Conservation (phyloP, 2,797 vertebrate genomes). For the Sebastes steindachneri region DNA sequence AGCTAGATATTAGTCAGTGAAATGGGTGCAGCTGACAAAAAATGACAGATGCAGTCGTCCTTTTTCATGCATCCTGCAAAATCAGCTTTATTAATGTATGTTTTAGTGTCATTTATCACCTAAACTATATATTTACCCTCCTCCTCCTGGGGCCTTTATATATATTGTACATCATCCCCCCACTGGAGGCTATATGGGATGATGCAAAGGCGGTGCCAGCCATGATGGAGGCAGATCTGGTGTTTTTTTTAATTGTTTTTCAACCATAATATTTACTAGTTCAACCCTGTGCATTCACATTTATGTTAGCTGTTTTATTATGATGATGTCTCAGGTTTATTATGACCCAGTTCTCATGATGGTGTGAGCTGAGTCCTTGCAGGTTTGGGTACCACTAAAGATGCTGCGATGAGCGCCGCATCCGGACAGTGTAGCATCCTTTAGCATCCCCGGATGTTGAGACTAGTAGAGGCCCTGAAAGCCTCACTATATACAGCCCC, state of each 20-base stretch:
- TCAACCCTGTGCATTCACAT: background rate
- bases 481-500: slow-evolving; percentile 1
- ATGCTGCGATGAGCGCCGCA: slow-evolving; percentile 68
- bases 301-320: background rate
- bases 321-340: background rate
- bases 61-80: background rate
- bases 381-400: slow-evolving; percentile 50
- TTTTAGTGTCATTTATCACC: background rate
- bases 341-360: background rate
- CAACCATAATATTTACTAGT: background rate
- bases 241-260: background rate
- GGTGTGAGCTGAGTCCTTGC: background rate
- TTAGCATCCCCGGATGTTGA: slow-evolving; percentile 51
- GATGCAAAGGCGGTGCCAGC: slow-evolving; percentile 81
- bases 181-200: slow-evolving; percentile 29
- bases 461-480: slow-evolving; percentile 38
- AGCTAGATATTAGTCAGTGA: background rate
- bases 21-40: slow-evolving; percentile 29
- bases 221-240: slow-evolving; percentile 53
- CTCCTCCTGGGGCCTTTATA: background rate
- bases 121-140: accelerated
- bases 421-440: slow-evolving; percentile 62
- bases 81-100: background rate
- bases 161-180: slow-evolving; percentile 14
- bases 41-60: background rate